These are phyloP conservation scores for Drosophila borealis DNA, from an alignment of 2,888 invertebrate genomes.

Conservation along the genomic window DNA sequence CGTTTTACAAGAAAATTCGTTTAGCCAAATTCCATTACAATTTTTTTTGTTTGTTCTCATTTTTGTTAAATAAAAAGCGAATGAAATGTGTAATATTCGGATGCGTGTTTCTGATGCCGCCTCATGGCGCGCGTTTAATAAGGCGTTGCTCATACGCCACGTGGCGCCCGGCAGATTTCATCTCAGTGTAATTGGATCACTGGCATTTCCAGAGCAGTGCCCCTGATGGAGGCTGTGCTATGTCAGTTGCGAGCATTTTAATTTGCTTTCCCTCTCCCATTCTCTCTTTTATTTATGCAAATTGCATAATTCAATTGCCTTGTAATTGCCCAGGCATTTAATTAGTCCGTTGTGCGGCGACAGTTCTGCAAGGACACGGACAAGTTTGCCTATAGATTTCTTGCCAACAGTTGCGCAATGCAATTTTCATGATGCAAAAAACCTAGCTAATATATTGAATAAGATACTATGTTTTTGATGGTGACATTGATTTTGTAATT, in stretches of 20 bases:
- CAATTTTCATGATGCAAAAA: background rate
- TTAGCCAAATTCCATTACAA: constrained; percentile 66
- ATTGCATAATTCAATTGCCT: constrained; percentile 64
- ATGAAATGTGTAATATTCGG: constrained; percentile 30
- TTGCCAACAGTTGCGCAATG: background rate
- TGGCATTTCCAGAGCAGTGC: constrained; percentile 29
- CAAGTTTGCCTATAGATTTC: background rate
- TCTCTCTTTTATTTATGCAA: constrained; percentile 44
- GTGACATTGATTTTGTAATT: no score
- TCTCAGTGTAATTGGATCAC: constrained; percentile 46
- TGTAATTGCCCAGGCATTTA: constrained; percentile 37
- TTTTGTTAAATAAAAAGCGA: constrained; percentile 7
- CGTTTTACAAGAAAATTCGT: constrained; percentile 75
- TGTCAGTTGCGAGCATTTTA: constrained; percentile 11
- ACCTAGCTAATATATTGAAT: no score
- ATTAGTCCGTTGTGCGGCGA: constrained; percentile 16
- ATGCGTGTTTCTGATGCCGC: constrained; percentile 31
- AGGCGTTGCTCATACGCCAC: constrained; percentile 73
- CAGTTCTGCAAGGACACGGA: background rate
- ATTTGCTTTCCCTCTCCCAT: background rate
- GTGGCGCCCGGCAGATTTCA: constrained; percentile 55
- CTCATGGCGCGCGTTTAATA: constrained; percentile 36
- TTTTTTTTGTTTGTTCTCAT: constrained; percentile 11
- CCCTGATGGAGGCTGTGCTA: constrained; percentile 23
- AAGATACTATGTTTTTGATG: no score